These are phyloP conservation scores for Meganola albula DNA, from an alignment of 2,888 invertebrate genomes.

Conservation along the genomic window DNA sequence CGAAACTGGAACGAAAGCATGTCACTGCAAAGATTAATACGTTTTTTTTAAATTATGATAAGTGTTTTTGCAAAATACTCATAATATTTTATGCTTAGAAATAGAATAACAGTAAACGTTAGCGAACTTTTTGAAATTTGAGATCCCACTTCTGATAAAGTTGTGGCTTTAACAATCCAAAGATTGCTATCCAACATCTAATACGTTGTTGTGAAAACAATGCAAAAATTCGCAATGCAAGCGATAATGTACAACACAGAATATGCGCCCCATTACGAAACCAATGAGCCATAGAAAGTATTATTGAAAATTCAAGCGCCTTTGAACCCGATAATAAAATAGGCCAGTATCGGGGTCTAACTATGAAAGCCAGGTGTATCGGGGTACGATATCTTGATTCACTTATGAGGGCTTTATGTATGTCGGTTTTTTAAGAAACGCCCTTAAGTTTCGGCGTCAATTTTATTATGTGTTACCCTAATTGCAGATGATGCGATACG, in stretches of 20 bases:
- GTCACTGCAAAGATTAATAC: conserved; percentile 26
- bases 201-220: conserved; percentile 33
- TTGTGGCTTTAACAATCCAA: conserved; percentile 11
- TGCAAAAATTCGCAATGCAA: conserved; percentile 42
- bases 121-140: too few relatives aligned
- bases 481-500: conserved; percentile 75
- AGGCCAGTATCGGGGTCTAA: conserved; percentile 45
- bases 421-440: conserved; percentile 60
- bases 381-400: conserved; percentile 71
- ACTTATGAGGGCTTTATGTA: conserved; percentile 67
- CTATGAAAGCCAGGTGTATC: conserved; percentile 72
- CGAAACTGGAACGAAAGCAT: conserved; percentile 35
- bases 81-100: too few relatives aligned
- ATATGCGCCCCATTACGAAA: conserved; percentile 39
- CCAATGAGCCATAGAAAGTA: conserved; percentile 61
- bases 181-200: conserved; percentile 37
- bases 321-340: conserved; percentile 42
- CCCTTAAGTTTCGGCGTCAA: conserved; percentile 69
- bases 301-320: conserved; percentile 60
- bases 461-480: conserved; percentile 75
- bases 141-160: conserved; percentile 19
- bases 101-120: too few relatives aligned
- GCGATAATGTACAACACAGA: conserved; percentile 37
- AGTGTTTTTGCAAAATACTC: conserved; percentile 13
- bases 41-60: conserved; percentile 21